Evolutionary conservation across 2,888 invertebrate species (phyloP), one percentile per base, ranked within the genome.

Genomic region (Mechanitis mazaeus): DNA sequence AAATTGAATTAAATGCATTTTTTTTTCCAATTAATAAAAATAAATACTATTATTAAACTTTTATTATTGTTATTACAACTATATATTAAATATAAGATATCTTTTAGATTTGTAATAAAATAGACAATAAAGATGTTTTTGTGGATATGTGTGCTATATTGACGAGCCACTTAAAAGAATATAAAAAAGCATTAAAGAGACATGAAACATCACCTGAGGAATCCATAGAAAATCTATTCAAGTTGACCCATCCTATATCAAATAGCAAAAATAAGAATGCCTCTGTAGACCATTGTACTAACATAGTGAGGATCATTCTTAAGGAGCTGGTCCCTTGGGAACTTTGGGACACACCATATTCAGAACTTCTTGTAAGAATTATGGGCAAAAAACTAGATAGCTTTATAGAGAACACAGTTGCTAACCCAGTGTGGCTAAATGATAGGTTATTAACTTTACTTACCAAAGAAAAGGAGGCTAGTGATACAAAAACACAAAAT

Each of bases 261-360:
- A 73, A 81, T 28, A 61, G 69, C 0, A 74, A 82, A 59, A 86
- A 80, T 12, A 89, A 85, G 64, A 86, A 83, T 1, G 77, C 84
- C 55, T 81, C 91, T 0, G 85, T 91, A 6, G 92, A 93, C 56
- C 92, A 93, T 69, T 93, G 92, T 65, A 83, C 92, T 2, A 90
- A 92, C 70, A 87, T 92, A 63, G 76, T 93, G 33, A 87, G 93
- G n/a, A 84, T 91, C 9, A 77, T 93, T 11, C 76, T 94, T 11
- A 91, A 92, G 69, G 93, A 94, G 71, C 88, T 94, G 42, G 83
- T 94, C 1, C 93, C 93, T 1, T 93, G 93, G 92, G 94, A 94
- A 72, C 73, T 94, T 3, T 92, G 92, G 87, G 93, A 93, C 68
- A 94, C 94, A 0, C 89, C 93, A 11, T 93, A 93, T 55, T 93